Evolutionary conservation across 2,888 invertebrate genomes (phyloP).

Genomic region (Ischnus inquisitorius): DNA sequence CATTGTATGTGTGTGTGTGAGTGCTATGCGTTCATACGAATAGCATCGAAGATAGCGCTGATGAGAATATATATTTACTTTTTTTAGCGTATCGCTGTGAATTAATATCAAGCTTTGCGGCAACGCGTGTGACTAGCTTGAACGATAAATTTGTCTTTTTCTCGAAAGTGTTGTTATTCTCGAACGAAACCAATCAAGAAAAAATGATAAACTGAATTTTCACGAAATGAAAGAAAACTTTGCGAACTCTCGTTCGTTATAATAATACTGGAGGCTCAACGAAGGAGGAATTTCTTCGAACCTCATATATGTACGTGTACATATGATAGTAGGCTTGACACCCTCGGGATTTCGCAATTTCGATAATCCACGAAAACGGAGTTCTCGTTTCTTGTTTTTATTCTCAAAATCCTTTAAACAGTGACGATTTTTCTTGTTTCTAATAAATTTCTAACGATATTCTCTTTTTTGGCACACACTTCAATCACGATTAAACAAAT

Average conservation of each 20-base stretch:
- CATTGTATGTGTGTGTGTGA: slow-evolving; percentile 10
- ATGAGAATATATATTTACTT: slow-evolving; percentile 13
- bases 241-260: slow-evolving; percentile 21
- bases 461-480: slow-evolving; percentile 67
- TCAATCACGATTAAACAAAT: slow-evolving; percentile 59
- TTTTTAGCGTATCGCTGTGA: slow-evolving; percentile 1
- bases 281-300: slow-evolving; percentile 21
- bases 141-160: slow-evolving; percentile 25
- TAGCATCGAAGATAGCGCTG: not conserved
- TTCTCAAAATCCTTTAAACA: slow-evolving; percentile 19
- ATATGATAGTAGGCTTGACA: slow-evolving; percentile 33
- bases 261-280: slow-evolving; percentile 49
- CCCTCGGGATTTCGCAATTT: slow-evolving; percentile 33
- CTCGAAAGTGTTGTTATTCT: slow-evolving; percentile 18
- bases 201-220: slow-evolving; percentile 10
- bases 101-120: slow-evolving; percentile 42
- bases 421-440: slow-evolving; percentile 30
- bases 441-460: slow-evolving; percentile 60
- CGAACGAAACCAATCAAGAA: slow-evolving; percentile 15
- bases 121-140: slow-evolving; percentile 41
- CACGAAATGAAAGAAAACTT: slow-evolving; percentile 20
- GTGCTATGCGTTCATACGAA: slow-evolving; percentile 6
- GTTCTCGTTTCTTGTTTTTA: slow-evolving; percentile 24
- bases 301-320: slow-evolving; percentile 6
- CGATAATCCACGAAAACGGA: slow-evolving; percentile 40